Base-by-base conservation (phyloP, 2,888 invertebrate genomes). In the Parthenolecanium corni region DNA sequence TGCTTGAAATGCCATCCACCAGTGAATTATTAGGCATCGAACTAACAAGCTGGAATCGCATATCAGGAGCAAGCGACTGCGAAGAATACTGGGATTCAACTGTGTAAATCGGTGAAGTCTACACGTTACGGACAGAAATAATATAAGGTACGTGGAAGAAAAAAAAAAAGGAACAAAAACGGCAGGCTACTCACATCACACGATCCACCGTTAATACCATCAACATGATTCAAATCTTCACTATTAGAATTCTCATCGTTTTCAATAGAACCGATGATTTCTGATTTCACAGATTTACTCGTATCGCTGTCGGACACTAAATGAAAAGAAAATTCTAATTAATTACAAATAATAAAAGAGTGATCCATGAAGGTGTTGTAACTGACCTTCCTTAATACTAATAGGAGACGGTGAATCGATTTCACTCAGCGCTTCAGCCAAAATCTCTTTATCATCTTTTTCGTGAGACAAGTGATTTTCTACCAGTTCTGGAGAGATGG, bases 401-500 rank as follows among this genome's bases (percentile, higher is more conserved):
- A 5, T 56, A 16, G 56, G 44, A 24, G 58, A 38, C 14, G 49
- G 20, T 36, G 58, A 47, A 23, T 58, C 47, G 2, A 58, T 47
- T 49, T 58, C 58, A 9, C 20, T 38, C 14, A 58, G 64, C 14
- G 67, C 58, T 38, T 58, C 58, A 14, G 58, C 58, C 23, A 64
- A 21, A 40, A 49, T 64, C 44, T 57, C 64, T 11, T 49, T 49
- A 9, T 42, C 51, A 47, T 54, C 47, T n/a, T 52, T 51, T 16
- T 36, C 52, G 23, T 53, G n/a, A 23, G 47, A 23, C 20, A 23
- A n/a, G 18, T 54, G 25, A 42, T 23, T 21, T 6, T 58, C 47
- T 49, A 64, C 68, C 24, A 65, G 66, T 40, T 66, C 61, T 20
- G 65, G 65, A 25, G 68, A 67, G 21, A 58, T 66, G 3, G 70